phyloP scores from a whole-genome alignment of 1,140 invertebrate species.

The Galleria mellonella region DNA sequence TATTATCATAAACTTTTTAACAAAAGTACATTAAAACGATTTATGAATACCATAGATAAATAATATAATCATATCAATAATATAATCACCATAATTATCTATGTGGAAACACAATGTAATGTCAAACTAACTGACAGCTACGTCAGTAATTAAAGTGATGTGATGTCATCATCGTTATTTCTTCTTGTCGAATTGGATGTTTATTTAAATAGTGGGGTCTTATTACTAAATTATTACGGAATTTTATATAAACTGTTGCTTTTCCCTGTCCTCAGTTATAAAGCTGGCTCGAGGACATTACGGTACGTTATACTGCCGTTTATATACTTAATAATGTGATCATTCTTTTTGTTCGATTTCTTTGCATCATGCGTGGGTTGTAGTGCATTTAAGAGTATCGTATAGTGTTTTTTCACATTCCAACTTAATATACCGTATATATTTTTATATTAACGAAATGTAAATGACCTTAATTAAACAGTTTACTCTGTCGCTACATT shows the following conservation, averaged over 20 bases:
- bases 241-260: not conserved
- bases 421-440: not conserved
- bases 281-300: conserved; percentile 24
- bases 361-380: conserved; percentile 61
- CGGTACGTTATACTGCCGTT: conserved; percentile 19
- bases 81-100: too few relatives aligned
- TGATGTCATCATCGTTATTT: conserved; percentile 36
- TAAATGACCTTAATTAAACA: too few relatives aligned
- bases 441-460: not conserved
- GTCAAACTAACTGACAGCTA: too few relatives aligned
- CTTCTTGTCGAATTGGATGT: conserved; percentile 6
- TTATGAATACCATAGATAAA: too few relatives aligned
- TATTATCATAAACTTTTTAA: too few relatives aligned
- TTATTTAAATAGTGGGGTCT: conserved; percentile 20
- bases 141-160: too few relatives aligned
- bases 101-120: too few relatives aligned
- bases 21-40: too few relatives aligned
- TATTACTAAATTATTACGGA: not conserved
- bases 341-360: conserved; percentile 27
- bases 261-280: not conserved
- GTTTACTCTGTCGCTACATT: too few relatives aligned
- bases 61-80: too few relatives aligned
- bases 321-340: conserved; percentile 13
- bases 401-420: not conserved
- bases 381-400: conserved; percentile 34